Evolutionary conservation across 2,113 vertebrate species (phyloP).

Genomic region (Corythaeola cristata): DNA sequence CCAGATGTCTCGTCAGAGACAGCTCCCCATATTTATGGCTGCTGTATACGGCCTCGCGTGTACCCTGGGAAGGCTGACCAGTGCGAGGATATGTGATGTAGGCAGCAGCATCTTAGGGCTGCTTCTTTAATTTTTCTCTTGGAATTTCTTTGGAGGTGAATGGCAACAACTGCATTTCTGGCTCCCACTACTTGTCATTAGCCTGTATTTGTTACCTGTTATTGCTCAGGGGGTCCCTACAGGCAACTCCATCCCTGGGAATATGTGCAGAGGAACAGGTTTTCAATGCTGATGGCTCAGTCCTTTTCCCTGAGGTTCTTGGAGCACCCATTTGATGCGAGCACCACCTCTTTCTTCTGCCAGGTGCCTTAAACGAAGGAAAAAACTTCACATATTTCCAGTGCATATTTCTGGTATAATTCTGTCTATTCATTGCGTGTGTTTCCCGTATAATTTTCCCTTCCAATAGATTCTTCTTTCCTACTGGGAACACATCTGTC

Average conservation of each 20-base stretch:
- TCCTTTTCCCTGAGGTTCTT: not conserved
- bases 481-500: not conserved
- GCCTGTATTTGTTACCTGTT: not conserved
- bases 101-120: not conserved
- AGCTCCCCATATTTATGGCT: not conserved
- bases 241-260: not conserved
- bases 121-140: not conserved
- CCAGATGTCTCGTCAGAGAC: not conserved
- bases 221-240: not conserved
- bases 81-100: fast-evolving
- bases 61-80: not conserved
- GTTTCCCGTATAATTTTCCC: not conserved
- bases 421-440: not conserved
- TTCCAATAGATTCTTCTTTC: not conserved
- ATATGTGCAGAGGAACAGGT: not conserved
- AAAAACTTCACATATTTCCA: not conserved
- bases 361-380: not conserved
- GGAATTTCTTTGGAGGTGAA: not conserved
- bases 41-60: fast-evolving
- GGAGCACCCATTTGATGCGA: not conserved
- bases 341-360: not conserved
- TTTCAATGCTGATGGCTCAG: not conserved
- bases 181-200: not conserved
- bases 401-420: not conserved
- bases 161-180: not conserved